A percentile compares a stretch with the other conserved stretches of the same genome.
Evolutionary conservation across 2,888 invertebrate species (phyloP).

Genomic region (Macrophya annulata): DNA sequence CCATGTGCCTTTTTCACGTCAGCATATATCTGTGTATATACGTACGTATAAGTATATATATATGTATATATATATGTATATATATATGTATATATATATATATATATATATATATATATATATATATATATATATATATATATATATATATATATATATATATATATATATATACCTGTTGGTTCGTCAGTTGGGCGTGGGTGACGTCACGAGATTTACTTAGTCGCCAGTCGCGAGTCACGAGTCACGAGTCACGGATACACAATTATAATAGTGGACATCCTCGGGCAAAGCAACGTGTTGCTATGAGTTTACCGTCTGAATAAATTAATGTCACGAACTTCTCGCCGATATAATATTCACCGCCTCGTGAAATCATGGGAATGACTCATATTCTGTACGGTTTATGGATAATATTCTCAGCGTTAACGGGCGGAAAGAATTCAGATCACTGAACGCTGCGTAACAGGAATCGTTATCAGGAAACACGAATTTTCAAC

Average conservation of each 20-base stretch:
- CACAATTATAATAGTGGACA: constrained; percentile 29
- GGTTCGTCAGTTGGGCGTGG: constrained; percentile 3
- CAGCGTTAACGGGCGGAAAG: neutral
- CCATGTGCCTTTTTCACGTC: constrained; percentile 34
- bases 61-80: no score
- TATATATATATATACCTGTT: neutral
- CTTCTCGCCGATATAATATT: constrained; percentile 13
- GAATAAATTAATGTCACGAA: constrained; percentile 36
- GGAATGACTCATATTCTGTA: neutral
- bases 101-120: constrained; percentile 7
- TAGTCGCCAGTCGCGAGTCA: neutral
- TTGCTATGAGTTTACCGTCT: constrained; percentile 3
- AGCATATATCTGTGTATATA: neutral
- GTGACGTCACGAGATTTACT: constrained; percentile 29
- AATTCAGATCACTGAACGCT: neutral
- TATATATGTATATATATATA: neutral
- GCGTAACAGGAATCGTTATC: neutral
- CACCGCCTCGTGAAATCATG: neutral
- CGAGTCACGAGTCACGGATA: constrained; percentile 7
- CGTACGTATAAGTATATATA: no score
- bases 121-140: no score
- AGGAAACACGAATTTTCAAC: neutral
- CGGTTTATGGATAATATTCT: constrained; percentile 4
- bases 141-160: neutral
- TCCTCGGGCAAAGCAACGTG: constrained; percentile 7